Base-by-base conservation (phyloP, 1,140 invertebrate species). In the Diachasma alloeum region DNA sequence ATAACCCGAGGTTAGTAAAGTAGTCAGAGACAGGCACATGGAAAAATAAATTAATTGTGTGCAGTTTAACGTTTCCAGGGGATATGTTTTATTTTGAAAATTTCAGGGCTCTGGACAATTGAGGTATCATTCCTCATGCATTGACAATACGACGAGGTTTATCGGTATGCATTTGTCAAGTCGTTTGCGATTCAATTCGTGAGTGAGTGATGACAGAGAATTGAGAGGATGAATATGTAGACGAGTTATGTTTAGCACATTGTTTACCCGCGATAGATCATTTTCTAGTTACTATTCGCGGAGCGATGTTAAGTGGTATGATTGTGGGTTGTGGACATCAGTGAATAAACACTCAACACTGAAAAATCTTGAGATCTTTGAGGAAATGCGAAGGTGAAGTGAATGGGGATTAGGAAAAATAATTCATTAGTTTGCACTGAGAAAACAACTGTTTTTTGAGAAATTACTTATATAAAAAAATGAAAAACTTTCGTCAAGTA, bases 21-120 rank as follows among this genome's bases (percentile, higher is more conserved):
- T 82, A 81, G 83, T 82, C 81, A 81, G 22, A 31, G 59, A 66
- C 24, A 81, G 77, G 78, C 63, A 85, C 78, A 83, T 83, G 75
- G 76, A 83, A 83, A 79, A 82, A 70, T 79, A 66, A 66, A 53
- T 53, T 53, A 19, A 53, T 53, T 17, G 48, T 53, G 48, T 53
- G 48, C 48, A 53, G 48, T 53, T 53, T 53, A 13, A 53, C 48
- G 15, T 19, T 53, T 53, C 5, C 2, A 17, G 10, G 48, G 15
- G 11, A 53, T 19, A 53, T 53, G 9, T 42, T 42, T 42, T 13
- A 13, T 53, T 17, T 53, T n/a, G 2, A 53, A 4, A 19, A 53
- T 17, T 53, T 53, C 44, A 46, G 44, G n/a, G n/a, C 2, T 11
- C 9, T 46, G 44, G n/a, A 15, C 44, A 46, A 46, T 46, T 46